These are phyloP conservation scores for Rotaria socialis DNA, from an alignment of 2,888 invertebrate species.

Conservation along the genomic window DNA sequence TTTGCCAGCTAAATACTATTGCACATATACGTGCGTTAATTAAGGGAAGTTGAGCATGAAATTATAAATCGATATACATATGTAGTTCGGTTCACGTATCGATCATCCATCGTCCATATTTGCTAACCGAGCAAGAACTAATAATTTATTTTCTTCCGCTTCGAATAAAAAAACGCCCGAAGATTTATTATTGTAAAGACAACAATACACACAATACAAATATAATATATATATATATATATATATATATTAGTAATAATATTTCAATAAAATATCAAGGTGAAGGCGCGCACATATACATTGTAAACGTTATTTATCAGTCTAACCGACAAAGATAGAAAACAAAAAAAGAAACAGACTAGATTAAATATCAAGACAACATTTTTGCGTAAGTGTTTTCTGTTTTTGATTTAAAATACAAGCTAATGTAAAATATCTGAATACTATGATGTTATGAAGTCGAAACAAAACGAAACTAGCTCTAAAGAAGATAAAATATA, in stretches of 20 bases:
- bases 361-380: constrained; percentile 29
- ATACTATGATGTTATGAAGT: neutral
- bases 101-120: no score
- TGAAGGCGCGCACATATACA: neutral
- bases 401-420: neutral
- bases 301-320: neutral
- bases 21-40: no score
- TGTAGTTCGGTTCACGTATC: no score
- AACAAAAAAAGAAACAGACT: neutral
- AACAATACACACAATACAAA: constrained; percentile 1
- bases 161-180: neutral
- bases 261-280: neutral
- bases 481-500: neutral
- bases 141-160: neutral
- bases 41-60: no score
- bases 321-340: constrained; percentile 29
- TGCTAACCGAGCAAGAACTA: no score
- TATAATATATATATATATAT: neutral
- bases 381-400: neutral
- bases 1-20: no score
- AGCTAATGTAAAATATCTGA: constrained; percentile 12
- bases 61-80: no score
- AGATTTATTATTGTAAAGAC: neutral
- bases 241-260: neutral
- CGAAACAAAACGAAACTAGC: neutral